A percentile compares a stretch with the other conserved stretches of the same genome.
These are phyloP conservation scores for Endotricha flammealis DNA, from an alignment of 2,888 invertebrate species.

Conservation along the genomic window DNA sequence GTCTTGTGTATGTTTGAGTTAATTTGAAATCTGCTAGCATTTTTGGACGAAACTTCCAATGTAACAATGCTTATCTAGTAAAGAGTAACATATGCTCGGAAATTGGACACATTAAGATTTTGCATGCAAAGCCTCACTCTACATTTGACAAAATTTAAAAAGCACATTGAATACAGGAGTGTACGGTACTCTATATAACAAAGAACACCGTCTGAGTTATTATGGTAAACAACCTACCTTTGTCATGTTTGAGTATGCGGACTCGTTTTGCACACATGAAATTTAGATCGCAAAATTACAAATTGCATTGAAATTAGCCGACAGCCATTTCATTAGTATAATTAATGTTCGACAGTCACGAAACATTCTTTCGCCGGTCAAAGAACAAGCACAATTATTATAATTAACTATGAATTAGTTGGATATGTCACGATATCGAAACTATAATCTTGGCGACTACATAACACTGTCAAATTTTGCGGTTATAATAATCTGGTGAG, in stretches of 20 bases:
- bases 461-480: slow-evolving; percentile 38
- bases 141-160: too few relatives aligned
- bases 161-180: too few relatives aligned
- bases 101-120: too few relatives aligned
- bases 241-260: slow-evolving; percentile 1
- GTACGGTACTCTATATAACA: too few relatives aligned
- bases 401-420: too few relatives aligned
- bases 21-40: too few relatives aligned
- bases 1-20: too few relatives aligned
- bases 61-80: too few relatives aligned
- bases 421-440: too few relatives aligned
- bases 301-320: slow-evolving; percentile 29
- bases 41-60: too few relatives aligned
- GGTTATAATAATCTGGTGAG: slow-evolving; percentile 48
- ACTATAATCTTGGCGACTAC: slow-evolving; percentile 20
- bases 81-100: too few relatives aligned
- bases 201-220: neutral
- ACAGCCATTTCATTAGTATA: slow-evolving; percentile 48
- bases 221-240: neutral
- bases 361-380: slow-evolving; percentile 18
- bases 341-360: slow-evolving; percentile 51
- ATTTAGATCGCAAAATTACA: slow-evolving; percentile 10
- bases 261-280: slow-evolving; percentile 12
- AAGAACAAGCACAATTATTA: slow-evolving; percentile 3
- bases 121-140: too few relatives aligned